Conservation (phyloP, 2,888 invertebrate genomes). For the Cenopis cana region DNA sequence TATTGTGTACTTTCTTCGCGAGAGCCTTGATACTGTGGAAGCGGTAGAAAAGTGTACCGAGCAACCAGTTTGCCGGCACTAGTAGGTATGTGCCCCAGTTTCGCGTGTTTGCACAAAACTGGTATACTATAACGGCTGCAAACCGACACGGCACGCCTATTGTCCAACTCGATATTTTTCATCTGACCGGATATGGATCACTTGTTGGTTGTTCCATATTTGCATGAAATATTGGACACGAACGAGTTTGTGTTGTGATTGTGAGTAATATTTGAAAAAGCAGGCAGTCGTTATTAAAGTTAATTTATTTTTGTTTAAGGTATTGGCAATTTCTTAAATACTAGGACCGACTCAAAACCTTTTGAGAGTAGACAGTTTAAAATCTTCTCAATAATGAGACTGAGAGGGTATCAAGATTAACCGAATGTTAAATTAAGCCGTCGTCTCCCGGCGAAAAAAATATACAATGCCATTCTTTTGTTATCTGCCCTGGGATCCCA, state of each 20-base stretch:
- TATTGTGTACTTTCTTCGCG: conserved; percentile 27
- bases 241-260: background rate
- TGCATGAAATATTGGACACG: conserved; percentile 10
- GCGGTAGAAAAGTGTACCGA: conserved; percentile 38
- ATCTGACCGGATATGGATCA: conserved; percentile 40
- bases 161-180: conserved; percentile 45
- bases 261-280: conserved; percentile 22
- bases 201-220: conserved; percentile 22
- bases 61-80: conserved; percentile 52
- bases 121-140: conserved; percentile 61
- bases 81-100: conserved; percentile 60
- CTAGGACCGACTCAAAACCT: background rate
- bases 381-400: background rate
- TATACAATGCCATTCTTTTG: too few species aligned
- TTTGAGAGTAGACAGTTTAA: background rate
- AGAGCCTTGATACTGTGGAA: conserved; percentile 21
- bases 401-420: conserved; percentile 30
- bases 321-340: background rate
- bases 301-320: background rate
- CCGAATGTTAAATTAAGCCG: conserved; percentile 53
- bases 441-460: too few species aligned
- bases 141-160: conserved; percentile 57
- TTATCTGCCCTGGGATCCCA: too few species aligned
- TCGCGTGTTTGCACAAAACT: conserved; percentile 68
- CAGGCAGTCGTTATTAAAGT: background rate